Conservation (phyloP, 2,888 invertebrate species). For the Spilarctia lutea region DNA sequence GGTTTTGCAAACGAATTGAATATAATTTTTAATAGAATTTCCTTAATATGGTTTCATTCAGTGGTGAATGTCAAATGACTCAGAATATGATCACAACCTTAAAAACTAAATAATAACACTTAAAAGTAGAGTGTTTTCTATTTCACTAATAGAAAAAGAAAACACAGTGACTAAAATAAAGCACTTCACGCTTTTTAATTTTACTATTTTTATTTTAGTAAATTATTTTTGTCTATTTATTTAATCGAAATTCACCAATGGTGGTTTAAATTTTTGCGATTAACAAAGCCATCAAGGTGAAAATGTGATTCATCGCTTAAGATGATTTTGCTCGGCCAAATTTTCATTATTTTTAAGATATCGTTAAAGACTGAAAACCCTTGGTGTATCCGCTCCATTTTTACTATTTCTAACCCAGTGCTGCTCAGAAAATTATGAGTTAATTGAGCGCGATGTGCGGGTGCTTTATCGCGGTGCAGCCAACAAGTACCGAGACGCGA, state of each 20-base stretch:
- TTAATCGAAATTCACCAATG: not conserved
- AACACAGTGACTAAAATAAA: not conserved
- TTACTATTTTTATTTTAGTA: not conserved
- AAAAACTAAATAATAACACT: not conserved
- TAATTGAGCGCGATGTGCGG: too few relatives aligned
- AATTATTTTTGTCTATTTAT: not conserved
- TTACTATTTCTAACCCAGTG: too few relatives aligned
- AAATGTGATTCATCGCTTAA: not conserved
- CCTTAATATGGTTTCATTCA: not conserved
- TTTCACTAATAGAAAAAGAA: not conserved
- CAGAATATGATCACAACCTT: not conserved
- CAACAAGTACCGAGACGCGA: too few relatives aligned
- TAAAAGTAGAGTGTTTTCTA: not conserved
- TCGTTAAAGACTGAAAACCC: too few relatives aligned
- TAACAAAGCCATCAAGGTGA: not conserved
- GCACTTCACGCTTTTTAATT: not conserved
- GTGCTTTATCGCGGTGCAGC: too few relatives aligned
- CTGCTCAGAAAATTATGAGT: too few relatives aligned
- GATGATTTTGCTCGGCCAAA: too few relatives aligned
- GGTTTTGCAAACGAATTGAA: not conserved
- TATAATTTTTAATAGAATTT: not conserved
- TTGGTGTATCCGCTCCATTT: too few relatives aligned
- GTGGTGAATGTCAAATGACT: not conserved
- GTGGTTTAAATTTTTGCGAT: not conserved
- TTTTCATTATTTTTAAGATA: too few relatives aligned